Evolutionary conservation across 1,140 invertebrate species (phyloP), one percentile per base, ranked within the genome.

Genomic region (Ditylenchus dipsaci): DNA sequence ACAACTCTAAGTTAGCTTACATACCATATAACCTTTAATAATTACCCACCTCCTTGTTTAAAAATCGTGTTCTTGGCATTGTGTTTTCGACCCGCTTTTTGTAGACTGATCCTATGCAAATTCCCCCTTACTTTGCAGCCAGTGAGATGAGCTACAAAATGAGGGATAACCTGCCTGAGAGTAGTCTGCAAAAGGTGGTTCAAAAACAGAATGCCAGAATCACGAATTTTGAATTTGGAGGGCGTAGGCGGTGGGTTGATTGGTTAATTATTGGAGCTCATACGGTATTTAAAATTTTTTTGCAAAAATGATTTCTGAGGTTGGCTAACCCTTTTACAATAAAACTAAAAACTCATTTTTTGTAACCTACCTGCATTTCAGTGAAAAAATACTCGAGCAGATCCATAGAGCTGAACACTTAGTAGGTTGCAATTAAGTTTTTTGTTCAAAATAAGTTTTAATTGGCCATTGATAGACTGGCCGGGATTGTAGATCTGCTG

Each of bases 401-500:
- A 26, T 62, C 68, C 68, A 27, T 72, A 73, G 17, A 69, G 29
- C 47, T 30, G 29, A 8, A 61, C 68, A 19, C n/a, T 61, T 13
- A 69, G n/a, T 5, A n/a, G 26, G 49, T 69, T 47, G 53, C 68
- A 69, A 47, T 60, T n/a, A 11, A 69, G 29, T 26, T 53, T 71
- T 30, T 43, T 71, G 11, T 73, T 56, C 26, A 69, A 29, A 11
- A 38, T 17, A 42, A 69, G 53, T 23, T 33, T 69, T 17, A 69
- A 19, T 38, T 69, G 21, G 17, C 68, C 68, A 33, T 15, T 58
- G 19, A 69, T 33, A n/a, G n/a, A 23, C 17, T 72, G 19, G 30
- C 68, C 68, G 1, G 68, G 68, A 60, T 69, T 71, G 42, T 72
- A 71, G 45, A 69, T 69, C n/a, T 21, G 19, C 38, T 69, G 42